Percentiles rank a stretch among this genome's conserved stretches.
Conservation (phyloP, 2,113 vertebrate species). For the Plestiodon gilberti region DNA sequence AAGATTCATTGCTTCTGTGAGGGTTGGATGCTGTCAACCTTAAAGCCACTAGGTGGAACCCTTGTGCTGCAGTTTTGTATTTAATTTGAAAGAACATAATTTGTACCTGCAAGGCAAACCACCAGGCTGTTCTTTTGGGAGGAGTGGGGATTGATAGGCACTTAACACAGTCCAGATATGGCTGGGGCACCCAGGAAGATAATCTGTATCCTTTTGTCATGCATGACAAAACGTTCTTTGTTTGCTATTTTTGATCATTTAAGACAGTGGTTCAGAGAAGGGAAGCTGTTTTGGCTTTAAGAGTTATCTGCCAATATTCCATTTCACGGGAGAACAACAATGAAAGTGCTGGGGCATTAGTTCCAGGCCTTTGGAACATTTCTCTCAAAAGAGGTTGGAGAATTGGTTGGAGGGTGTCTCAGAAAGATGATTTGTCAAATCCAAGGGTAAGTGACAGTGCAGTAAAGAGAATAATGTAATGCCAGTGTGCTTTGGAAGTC, state of each 20-base stretch:
- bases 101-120: slow-evolving; percentile 6
- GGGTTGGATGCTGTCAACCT: not conserved
- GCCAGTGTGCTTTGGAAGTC: slow-evolving; percentile 26
- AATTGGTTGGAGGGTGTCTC: not conserved
- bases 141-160: not conserved
- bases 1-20: not conserved
- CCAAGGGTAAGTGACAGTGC: slow-evolving; percentile 24
- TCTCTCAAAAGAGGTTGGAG: slow-evolving; percentile 20
- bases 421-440: slow-evolving; percentile 23
- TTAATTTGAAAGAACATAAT: not conserved
- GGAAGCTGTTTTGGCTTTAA: slow-evolving; percentile 20
- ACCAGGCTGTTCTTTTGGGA: not conserved
- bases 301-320: slow-evolving; percentile 10
- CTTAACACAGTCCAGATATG: not conserved
- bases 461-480: slow-evolving; percentile 41
- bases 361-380: slow-evolving; percentile 15
- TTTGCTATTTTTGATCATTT: slow-evolving; percentile 32
- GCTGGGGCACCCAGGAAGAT: slow-evolving; percentile 12
- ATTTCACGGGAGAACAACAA: not conserved
- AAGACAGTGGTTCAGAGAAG: not conserved
- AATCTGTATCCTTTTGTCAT: slow-evolving; percentile 22
- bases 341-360: not conserved
- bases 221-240: not conserved
- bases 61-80: slow-evolving; percentile 60
- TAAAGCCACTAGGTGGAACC: slow-evolving; percentile 70